Evolutionary conservation across 1,140 invertebrate genomes (phyloP).

Genomic region (Cydia pomonella): DNA sequence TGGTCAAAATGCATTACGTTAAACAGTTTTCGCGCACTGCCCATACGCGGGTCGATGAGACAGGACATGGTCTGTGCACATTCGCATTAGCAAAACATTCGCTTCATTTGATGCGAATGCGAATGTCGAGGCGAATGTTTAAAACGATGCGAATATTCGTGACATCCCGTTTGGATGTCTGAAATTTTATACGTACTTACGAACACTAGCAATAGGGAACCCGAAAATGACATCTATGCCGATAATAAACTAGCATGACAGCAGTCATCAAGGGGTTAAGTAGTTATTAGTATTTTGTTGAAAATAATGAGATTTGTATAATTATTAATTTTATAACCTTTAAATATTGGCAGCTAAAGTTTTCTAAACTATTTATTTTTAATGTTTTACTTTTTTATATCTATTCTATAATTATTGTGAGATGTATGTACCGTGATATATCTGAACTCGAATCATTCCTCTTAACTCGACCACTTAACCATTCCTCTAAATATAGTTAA

Average conservation of each 20-base stretch:
- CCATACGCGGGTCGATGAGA: too few species aligned
- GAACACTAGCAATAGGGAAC: not conserved
- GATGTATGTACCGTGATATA: not conserved
- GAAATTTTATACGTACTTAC: too few species aligned
- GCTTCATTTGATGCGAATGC: too few species aligned
- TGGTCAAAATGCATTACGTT: too few species aligned
- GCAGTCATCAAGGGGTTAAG: not conserved
- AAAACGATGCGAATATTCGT: too few species aligned
- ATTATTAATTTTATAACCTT: not conserved
- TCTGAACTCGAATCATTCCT: not conserved
- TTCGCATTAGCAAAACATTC: too few species aligned
- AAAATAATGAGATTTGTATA: conserved; percentile 5
- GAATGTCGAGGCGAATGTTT: too few species aligned
- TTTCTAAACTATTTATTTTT: not conserved
- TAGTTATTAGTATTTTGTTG: not conserved
- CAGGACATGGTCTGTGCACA: too few species aligned
- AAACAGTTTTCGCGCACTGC: too few species aligned
- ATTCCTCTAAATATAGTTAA: conserved; percentile 13
- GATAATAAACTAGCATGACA: not conserved
- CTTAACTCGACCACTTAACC: conserved; percentile 6
- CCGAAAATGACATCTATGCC: not conserved
- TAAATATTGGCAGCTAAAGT: conserved; percentile 29
- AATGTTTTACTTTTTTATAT: not conserved
- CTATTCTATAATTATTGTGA: not conserved
- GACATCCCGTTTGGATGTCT: too few species aligned